These are phyloP conservation scores for Drosophila birchii DNA, from an alignment of 2,888 invertebrate species.

Conservation along the genomic window DNA sequence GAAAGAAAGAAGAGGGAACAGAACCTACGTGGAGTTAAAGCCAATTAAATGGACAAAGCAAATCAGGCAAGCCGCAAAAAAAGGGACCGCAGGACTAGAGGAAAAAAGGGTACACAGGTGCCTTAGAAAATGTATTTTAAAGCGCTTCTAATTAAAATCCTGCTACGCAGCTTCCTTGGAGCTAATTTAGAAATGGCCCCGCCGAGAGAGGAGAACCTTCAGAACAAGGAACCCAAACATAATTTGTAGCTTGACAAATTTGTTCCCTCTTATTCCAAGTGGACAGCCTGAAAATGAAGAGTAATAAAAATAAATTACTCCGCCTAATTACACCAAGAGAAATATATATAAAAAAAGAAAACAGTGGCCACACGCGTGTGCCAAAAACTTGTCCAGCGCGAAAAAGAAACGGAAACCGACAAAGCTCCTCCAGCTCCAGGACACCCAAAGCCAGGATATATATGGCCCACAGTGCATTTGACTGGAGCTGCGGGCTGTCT, in stretches of 20 bases:
- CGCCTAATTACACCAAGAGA: slow-evolving; percentile 63
- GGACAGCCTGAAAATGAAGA: slow-evolving; percentile 50
- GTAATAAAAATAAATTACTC: slow-evolving; percentile 72
- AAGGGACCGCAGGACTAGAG: slow-evolving; percentile 8
- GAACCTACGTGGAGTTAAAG: slow-evolving; percentile 9
- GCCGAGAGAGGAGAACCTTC: background rate
- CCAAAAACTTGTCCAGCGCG: slow-evolving; percentile 30
- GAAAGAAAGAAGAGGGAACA: background rate
- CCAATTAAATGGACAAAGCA: slow-evolving; percentile 45
- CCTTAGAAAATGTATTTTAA: slow-evolving; percentile 34
- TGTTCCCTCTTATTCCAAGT: slow-evolving; percentile 44
- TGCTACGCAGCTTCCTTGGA: slow-evolving; percentile 5
- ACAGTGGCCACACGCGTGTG: slow-evolving; percentile 44
- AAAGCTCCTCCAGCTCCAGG: slow-evolving; percentile 7
- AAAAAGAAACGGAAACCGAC: background rate
- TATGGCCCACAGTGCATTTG: slow-evolving; percentile 69
- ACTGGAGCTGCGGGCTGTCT: slow-evolving; percentile 72
- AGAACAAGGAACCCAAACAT: slow-evolving; percentile 26
- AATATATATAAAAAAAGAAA: slow-evolving; percentile 5
- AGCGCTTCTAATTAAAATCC: slow-evolving; percentile 68
- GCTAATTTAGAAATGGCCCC: slow-evolving; percentile 20
- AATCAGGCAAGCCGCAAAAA: slow-evolving; percentile 40
- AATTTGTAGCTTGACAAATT: slow-evolving; percentile 54
- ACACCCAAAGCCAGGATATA: slow-evolving; percentile 48
- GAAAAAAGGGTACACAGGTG: slow-evolving; percentile 1